phyloP scores from a whole-genome alignment of 2,113 vertebrate genomes.

The Mobula birostris region DNA sequence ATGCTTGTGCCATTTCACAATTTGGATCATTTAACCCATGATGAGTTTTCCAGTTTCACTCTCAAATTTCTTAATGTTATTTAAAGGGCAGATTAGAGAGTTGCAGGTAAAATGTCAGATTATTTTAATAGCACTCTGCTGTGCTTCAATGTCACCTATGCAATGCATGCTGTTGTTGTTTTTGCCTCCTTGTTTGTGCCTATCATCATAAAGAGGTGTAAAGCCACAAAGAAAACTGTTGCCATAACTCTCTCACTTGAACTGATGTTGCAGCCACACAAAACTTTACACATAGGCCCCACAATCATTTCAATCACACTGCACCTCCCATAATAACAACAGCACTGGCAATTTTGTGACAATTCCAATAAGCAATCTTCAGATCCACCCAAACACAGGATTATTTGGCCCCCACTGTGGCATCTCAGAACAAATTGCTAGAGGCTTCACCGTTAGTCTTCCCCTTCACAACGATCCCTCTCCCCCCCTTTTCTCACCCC shows the following conservation, averaged over 20 bases:
- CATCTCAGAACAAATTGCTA: not conserved
- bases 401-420: not conserved
- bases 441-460: not conserved
- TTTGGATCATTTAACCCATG: slow-evolving; percentile 8
- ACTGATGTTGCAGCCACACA: not conserved
- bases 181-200: not conserved
- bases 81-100: slow-evolving; percentile 19
- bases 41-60: slow-evolving; percentile 11
- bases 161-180: not conserved
- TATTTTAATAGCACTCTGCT: not conserved
- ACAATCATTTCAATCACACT: not conserved
- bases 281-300: not conserved
- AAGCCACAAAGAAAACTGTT: not conserved
- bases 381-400: not conserved
- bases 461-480: no score
- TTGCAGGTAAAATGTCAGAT: not conserved
- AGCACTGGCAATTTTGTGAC: not conserved
- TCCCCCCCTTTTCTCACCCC: no score
- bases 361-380: not conserved
- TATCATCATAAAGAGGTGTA: not conserved
- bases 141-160: not conserved
- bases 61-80: slow-evolving; percentile 12
- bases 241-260: not conserved
- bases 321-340: not conserved
- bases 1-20: not conserved